Conservation (phyloP, 2,113 vertebrate genomes). For the Erpornis zantholeuca region DNA sequence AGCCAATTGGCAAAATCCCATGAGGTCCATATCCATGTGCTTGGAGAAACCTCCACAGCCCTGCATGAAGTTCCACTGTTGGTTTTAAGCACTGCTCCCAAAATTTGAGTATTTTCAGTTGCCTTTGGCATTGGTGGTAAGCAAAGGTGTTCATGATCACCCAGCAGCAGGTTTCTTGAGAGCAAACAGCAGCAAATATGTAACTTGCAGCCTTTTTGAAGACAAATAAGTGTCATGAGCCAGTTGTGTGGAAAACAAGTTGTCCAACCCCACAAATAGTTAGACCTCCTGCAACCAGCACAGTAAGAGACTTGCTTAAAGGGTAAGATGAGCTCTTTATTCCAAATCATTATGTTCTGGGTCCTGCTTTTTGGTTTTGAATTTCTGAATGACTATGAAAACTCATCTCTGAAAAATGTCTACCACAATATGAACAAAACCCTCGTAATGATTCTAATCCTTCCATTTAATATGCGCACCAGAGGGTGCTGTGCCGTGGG, state of each 20-base stretch:
- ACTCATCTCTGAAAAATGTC: constrained; percentile 49
- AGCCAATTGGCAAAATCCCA: not conserved
- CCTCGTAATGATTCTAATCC: not conserved
- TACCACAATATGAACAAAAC: constrained; percentile 40
- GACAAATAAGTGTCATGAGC: not conserved
- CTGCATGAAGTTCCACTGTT: not conserved
- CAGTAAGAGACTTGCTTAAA: not conserved
- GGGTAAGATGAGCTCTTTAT: constrained; percentile 3
- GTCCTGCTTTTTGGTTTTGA: constrained; percentile 1
- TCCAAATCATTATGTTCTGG: not conserved
- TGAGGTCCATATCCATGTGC: not conserved
- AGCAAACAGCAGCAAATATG: not conserved
- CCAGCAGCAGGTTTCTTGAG: not conserved
- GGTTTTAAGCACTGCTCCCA: not conserved
- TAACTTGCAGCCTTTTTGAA: not conserved
- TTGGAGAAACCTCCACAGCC: not conserved
- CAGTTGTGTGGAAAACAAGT: not conserved
- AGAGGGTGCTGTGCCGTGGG: constrained; percentile 68
- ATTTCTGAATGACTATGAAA: constrained; percentile 43
- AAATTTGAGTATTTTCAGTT: not conserved
- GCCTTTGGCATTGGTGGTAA: not conserved
- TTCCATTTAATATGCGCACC: constrained; percentile 45
- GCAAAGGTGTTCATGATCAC: not conserved
- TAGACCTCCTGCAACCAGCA: not conserved
- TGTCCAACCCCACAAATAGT: not conserved